These are phyloP conservation scores for Atta cephalotes DNA, from an alignment of 1,140 invertebrate species.

Conservation along the genomic window DNA sequence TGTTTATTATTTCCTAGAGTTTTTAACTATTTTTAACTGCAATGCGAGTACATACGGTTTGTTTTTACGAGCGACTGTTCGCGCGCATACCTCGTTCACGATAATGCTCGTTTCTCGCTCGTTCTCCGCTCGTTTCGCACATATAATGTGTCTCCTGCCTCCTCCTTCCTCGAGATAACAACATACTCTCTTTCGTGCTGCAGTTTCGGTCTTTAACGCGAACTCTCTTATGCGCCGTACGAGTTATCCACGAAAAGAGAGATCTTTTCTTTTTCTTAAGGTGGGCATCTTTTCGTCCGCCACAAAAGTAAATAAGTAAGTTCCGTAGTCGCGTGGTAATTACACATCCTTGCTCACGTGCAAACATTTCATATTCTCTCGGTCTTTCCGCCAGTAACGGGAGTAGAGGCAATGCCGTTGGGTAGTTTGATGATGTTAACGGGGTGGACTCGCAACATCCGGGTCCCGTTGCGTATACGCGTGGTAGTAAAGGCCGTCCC, in stretches of 20 bases:
- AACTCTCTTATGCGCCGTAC: slow-evolving; percentile 43
- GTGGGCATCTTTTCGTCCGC: slow-evolving; percentile 50
- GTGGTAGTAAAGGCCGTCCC: slow-evolving; percentile 24
- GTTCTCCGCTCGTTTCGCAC: slow-evolving; percentile 39
- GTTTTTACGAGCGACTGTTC: slow-evolving; percentile 60
- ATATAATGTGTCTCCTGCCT: slow-evolving; percentile 20
- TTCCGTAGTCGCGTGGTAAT: slow-evolving; percentile 69
- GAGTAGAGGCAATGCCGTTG: slow-evolving; percentile 24
- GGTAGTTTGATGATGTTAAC: slow-evolving; percentile 40
- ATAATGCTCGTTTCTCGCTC: slow-evolving; percentile 23
- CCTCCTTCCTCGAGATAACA: slow-evolving; percentile 14
- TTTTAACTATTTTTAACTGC: slow-evolving; percentile 64
- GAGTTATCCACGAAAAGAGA: slow-evolving; percentile 47
- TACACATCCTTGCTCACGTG: slow-evolving; percentile 45
- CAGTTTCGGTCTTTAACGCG: slow-evolving; percentile 14
- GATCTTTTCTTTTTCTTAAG: slow-evolving; percentile 68
- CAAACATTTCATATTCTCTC: slow-evolving; percentile 45
- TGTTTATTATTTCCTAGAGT: slow-evolving; percentile 50
- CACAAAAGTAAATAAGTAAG: slow-evolving; percentile 71
- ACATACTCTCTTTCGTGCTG: slow-evolving; percentile 11
- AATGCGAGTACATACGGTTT: slow-evolving; percentile 6
- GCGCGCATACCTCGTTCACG: background rate
- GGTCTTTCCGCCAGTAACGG: background rate
- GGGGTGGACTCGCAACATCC: background rate
- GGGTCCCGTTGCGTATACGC: background rate